phyloP scores from a whole-genome alignment of 2,888 invertebrate genomes.

The Pseudococcus viburni region DNA sequence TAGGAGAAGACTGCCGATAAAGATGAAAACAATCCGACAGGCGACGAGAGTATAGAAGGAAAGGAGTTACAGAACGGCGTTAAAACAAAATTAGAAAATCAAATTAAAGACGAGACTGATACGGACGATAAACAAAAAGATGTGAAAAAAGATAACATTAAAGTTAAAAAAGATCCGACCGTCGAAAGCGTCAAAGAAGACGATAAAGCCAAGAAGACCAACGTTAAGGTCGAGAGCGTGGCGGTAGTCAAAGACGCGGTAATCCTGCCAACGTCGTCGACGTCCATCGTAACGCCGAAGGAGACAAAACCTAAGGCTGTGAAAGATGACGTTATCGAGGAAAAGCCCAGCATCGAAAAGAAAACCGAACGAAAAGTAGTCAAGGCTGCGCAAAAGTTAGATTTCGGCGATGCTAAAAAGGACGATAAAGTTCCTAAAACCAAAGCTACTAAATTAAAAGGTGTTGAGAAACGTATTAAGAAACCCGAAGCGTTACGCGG shows the following conservation, averaged over 20 bases:
- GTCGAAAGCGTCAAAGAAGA: slow-evolving; percentile 61
- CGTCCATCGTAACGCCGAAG: slow-evolving; percentile 6
- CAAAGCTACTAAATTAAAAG: slow-evolving; percentile 62
- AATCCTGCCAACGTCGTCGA: background rate
- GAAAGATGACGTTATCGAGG: background rate
- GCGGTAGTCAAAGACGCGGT: background rate
- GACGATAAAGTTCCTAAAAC: slow-evolving; percentile 44
- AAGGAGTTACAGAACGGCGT: slow-evolving; percentile 63
- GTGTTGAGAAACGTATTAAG: slow-evolving; percentile 62
- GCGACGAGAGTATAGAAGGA: slow-evolving; percentile 66
- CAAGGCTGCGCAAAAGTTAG: slow-evolving; percentile 16
- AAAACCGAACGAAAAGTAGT: slow-evolving; percentile 32
- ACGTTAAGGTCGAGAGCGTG: slow-evolving; percentile 18
- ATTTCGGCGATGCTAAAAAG: slow-evolving; percentile 25
- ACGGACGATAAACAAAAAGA: slow-evolving; percentile 46
- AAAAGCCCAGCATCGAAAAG: slow-evolving; percentile 27
- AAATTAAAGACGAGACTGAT: slow-evolving; percentile 53
- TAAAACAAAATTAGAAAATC: slow-evolving; percentile 40
- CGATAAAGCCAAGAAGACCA: slow-evolving; percentile 54
- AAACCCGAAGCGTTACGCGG: slow-evolving; percentile 38
- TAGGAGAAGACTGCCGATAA: slow-evolving; percentile 67
- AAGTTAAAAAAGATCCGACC: slow-evolving; percentile 10
- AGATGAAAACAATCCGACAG: slow-evolving; percentile 67
- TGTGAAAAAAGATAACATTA: slow-evolving; percentile 55
- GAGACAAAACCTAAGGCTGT: background rate